A percentile compares a stretch with the other conserved stretches of the same genome.
Conservation (phyloP, 1,140 invertebrate genomes). For the Philopotamus ludificatus region DNA sequence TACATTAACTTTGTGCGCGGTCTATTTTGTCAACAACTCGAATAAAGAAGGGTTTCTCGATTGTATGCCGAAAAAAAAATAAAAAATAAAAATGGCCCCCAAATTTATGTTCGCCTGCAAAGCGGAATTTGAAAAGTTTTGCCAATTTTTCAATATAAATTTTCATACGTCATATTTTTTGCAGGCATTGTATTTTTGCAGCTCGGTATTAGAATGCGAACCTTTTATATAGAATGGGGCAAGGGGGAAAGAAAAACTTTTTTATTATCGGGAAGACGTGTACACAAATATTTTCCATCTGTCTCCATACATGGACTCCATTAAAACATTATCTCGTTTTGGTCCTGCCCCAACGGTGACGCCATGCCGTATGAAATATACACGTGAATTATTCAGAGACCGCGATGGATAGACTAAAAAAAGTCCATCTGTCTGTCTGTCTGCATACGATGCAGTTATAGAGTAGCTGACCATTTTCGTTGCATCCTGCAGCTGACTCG, state of each 20-base stretch:
- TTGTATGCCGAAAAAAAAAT: background rate
- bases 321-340: too few relatives aligned
- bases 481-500: constrained; percentile 5
- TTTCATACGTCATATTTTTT: constrained; percentile 3
- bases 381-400: background rate
- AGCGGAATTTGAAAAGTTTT: constrained; percentile 17
- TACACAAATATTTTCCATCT: background rate
- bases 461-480: background rate
- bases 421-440: background rate
- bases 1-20: constrained; percentile 36
- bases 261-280: background rate
- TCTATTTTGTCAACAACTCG: constrained; percentile 40
- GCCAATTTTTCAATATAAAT: constrained; percentile 22
- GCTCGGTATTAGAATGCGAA: background rate
- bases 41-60: constrained; percentile 3
- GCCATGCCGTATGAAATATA: background rate
- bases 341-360: too few relatives aligned
- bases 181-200: constrained; percentile 3
- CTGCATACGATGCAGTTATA: background rate
- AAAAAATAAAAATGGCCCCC: background rate
- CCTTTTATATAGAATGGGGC: background rate
- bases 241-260: background rate
- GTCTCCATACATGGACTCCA: too few relatives aligned
- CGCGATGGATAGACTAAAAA: background rate
- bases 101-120: constrained; percentile 5